These are phyloP conservation scores for Ifrita kowaldi DNA, from an alignment of 2,113 vertebrate species.

Conservation along the genomic window DNA sequence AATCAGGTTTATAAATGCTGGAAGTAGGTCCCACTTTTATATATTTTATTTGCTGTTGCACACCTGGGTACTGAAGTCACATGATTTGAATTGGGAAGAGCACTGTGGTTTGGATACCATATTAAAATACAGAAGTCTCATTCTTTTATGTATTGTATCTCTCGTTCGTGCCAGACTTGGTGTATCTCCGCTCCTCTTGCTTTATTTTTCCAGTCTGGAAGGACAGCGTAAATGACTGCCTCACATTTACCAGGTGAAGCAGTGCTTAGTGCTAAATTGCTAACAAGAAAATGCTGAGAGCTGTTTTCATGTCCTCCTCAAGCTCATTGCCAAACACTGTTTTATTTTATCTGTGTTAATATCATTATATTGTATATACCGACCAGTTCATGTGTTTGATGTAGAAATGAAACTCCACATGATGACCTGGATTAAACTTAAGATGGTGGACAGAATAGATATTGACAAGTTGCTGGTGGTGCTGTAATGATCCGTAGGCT, in stretches of 20 bases:
- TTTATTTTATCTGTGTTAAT: background rate
- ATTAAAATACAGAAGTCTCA: background rate
- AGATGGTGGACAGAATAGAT: background rate
- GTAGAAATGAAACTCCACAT: rapidly evolving
- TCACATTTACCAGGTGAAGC: background rate
- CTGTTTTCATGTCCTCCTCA: background rate
- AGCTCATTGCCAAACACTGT: background rate
- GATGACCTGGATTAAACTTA: background rate
- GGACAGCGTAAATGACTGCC: background rate
- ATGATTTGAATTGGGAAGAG: rapidly evolving
- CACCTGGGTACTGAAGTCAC: background rate
- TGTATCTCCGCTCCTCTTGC: background rate
- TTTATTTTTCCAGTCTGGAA: background rate
- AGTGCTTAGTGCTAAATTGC: background rate
- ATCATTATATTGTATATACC: rapidly evolving
- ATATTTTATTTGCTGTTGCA: background rate
- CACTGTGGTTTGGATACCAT: background rate
- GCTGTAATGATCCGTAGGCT: background rate
- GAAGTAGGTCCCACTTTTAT: background rate
- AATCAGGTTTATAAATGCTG: background rate
- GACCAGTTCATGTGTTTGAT: background rate
- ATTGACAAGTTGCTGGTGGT: background rate
- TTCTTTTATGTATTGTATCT: background rate
- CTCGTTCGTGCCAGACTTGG: background rate
- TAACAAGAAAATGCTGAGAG: background rate